Base-by-base conservation (phyloP, 2,113 vertebrate species). In the Microtus oregoni region DNA sequence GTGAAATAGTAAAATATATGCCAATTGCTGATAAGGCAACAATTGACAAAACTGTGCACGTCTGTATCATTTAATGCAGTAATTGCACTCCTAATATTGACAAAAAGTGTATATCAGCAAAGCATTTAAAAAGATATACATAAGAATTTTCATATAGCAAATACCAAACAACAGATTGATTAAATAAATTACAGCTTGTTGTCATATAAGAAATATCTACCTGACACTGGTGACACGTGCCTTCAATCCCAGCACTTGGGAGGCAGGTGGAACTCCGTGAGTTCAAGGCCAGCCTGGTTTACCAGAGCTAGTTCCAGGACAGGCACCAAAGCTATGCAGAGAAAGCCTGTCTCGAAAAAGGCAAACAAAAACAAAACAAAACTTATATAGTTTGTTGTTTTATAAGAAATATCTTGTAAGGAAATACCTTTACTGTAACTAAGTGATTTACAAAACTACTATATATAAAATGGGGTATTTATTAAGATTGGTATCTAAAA, bases 191-290 rank as follows among this genome's bases (percentile, higher is more conserved):
- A 44, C 32, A 65, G 4, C 3, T 58, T 82, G 50, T 47, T 55
- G 41, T 41, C 14, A 11, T 1, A 20, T 7, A 58, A 58, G 55
- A 58, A 58, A 20, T 20, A 58, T 58, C 55, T 58, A 19, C 17
- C 17, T 5, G 55, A 0, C 15, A 5, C 2, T 55, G 55, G 4
- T 17, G 55, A 13, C 4, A 17, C 4, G 14, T 0, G 15, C 55
- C 4, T 55, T 55, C 19, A 55, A 55, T 55, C 55, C 55, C 55
- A 19, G 55, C 15, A 55, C 52, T 55, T 17, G 15, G 55, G 55
- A 55, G 55, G 4, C 55, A 55, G 55, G 55, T 19, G 5, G 55
- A 17, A 4, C 1, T 55, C 52, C 17, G 15, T 55, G 52, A 55
- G 15, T 55, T 55, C 52, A 55, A 58, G 55, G 55, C 55, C 17